Evolutionary conservation across 2,888 invertebrate genomes (phyloP).

Genomic region (Epirrhoe tristata): DNA sequence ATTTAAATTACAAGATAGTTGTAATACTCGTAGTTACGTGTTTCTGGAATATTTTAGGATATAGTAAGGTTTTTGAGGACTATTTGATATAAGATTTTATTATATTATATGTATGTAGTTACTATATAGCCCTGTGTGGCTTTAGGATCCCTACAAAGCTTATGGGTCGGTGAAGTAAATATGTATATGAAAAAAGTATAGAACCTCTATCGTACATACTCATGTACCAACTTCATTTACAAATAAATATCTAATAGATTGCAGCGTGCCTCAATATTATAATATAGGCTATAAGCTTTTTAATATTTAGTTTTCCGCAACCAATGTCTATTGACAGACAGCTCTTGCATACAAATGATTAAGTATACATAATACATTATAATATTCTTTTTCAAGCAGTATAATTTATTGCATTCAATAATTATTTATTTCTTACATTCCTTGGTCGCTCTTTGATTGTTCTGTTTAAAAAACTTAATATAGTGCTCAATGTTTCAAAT

Average conservation of each 20-base stretch:
- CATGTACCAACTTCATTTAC: conserved; percentile 4
- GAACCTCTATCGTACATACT: conserved; percentile 2
- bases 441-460: conserved; percentile 5
- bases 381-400: too few species aligned
- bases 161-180: conserved; percentile 1
- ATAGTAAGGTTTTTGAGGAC: conserved; percentile 21
- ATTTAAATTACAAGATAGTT: conserved; percentile 12
- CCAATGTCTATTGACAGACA: neutral
- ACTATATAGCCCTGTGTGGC: neutral
- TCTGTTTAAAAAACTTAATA: neutral
- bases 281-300: conserved; percentile 8
- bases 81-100: conserved; percentile 26
- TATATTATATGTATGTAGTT: neutral
- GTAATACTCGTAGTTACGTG: conserved; percentile 4
- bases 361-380: neutral
- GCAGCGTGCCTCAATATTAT: conserved; percentile 31
- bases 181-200: neutral
- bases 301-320: neutral
- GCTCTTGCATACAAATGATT: neutral
- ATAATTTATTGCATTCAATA: neutral
- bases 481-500: conserved; percentile 1
- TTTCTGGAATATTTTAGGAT: conserved; percentile 17
- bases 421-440: conserved; percentile 6
- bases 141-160: conserved; percentile 9
- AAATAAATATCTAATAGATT: conserved; percentile 5